These are phyloP conservation scores for Coregonus suidteri DNA, from an alignment of 2,797 vertebrate genomes.

Conservation along the genomic window DNA sequence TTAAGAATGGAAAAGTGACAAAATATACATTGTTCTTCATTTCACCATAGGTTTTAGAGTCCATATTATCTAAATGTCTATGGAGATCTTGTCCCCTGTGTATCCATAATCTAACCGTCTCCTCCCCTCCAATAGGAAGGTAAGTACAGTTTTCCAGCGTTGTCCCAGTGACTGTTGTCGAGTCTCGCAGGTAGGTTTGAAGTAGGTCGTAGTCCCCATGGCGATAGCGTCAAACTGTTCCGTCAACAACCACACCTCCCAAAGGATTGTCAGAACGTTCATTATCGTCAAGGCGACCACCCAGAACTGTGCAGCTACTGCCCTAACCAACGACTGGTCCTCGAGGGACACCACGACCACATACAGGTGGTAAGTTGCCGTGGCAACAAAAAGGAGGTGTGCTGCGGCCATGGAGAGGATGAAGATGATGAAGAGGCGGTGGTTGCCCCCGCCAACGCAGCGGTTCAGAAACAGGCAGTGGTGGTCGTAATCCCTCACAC, in stretches of 20 bases:
- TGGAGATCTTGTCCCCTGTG: conserved; percentile 49
- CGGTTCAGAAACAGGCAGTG: conserved; percentile 84
- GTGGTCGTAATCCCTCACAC: conserved; percentile 81
- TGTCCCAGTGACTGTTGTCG: conserved; percentile 57
- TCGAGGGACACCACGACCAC: conserved; percentile 35
- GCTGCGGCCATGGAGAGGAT: conserved; percentile 71
- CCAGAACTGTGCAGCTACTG: conserved; percentile 74
- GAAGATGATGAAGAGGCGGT: conserved; percentile 78
- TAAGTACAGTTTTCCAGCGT: conserved; percentile 60
- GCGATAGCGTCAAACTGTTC: conserved; percentile 77
- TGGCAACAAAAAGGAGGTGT: conserved; percentile 72
- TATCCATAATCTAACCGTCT: conserved; percentile 34
- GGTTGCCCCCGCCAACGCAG: conserved; percentile 77
- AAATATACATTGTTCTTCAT: background rate
- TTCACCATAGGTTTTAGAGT: background rate
- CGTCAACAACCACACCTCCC: conserved; percentile 77
- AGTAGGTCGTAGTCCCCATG: conserved; percentile 75
- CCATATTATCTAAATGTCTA: conserved; percentile 66
- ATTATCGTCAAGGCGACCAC: conserved; percentile 70
- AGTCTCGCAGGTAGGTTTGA: conserved; percentile 52
- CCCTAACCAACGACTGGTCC: conserved; percentile 41
- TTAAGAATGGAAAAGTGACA: background rate
- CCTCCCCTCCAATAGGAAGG: conserved; percentile 74
- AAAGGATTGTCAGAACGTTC: conserved; percentile 73
- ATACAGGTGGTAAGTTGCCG: conserved; percentile 64